A percentile compares a stretch with the other conserved stretches of the same genome.
Conservation (phyloP, 1,140 invertebrate species). For the Tachypleus tridentatus region DNA sequence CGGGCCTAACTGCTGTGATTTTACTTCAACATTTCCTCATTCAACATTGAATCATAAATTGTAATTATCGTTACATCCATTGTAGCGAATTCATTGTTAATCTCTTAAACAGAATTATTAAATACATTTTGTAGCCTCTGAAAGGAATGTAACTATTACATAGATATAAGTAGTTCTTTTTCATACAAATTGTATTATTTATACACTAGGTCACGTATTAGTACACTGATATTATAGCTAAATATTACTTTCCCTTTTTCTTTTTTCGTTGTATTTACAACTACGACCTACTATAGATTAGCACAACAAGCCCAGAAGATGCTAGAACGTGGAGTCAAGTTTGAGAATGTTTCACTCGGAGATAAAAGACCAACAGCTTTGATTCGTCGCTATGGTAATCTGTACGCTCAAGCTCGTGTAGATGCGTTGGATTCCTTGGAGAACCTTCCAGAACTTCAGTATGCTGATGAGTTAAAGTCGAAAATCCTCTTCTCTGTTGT, state of each 20-base stretch:
- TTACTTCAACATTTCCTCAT: too few relatives aligned
- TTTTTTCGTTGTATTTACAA: neutral
- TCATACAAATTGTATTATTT: neutral
- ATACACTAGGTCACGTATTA: neutral
- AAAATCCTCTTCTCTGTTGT: conserved; percentile 89
- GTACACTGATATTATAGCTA: neutral
- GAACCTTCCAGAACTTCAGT: conserved; percentile 55
- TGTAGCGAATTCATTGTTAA: too few relatives aligned
- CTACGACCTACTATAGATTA: conserved; percentile 2
- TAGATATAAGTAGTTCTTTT: neutral
- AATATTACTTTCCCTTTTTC: neutral
- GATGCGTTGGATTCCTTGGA: conserved; percentile 72
- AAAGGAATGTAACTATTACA: neutral
- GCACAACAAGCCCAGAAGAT: conserved; percentile 16
- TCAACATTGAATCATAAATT: too few relatives aligned
- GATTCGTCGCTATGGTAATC: conserved; percentile 60
- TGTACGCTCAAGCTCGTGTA: conserved; percentile 66
- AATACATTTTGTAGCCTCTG: too few relatives aligned
- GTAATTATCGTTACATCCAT: too few relatives aligned
- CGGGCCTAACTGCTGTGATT: too few relatives aligned
- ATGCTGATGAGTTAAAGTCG: conserved; percentile 71
- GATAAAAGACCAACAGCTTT: conserved; percentile 38
- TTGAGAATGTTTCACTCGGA: conserved; percentile 12
- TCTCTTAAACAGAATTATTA: too few relatives aligned
- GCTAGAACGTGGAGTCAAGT: conserved; percentile 15